phyloP scores from a whole-genome alignment of 2,113 vertebrate genomes.

The Urocolius indicus region DNA sequence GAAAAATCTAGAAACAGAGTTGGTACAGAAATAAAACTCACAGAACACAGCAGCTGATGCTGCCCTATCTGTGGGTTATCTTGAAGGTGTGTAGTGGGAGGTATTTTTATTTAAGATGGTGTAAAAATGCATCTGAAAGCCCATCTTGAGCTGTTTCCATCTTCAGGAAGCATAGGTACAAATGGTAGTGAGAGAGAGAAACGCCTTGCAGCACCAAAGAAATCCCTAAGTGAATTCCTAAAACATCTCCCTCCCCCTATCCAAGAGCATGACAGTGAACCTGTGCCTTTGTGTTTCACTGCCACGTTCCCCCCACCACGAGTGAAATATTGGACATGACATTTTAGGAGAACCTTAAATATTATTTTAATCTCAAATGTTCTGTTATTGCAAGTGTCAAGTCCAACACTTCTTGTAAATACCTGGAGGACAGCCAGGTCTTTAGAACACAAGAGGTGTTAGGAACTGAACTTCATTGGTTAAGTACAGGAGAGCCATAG shows the following conservation, averaged over 20 bases:
- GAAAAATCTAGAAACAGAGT: too few relatives aligned
- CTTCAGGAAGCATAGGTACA: background rate
- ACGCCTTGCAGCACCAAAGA: background rate
- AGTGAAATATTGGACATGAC: slow-evolving; percentile 59
- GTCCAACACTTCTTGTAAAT: slow-evolving; percentile 70
- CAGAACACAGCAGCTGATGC: background rate
- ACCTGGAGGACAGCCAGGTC: slow-evolving; percentile 60
- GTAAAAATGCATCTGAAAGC: background rate
- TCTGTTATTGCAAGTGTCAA: slow-evolving; percentile 70
- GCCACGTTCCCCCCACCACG: background rate
- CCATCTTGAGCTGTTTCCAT: background rate
- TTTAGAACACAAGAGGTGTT: slow-evolving; percentile 59
- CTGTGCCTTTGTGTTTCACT: slow-evolving; percentile 6
- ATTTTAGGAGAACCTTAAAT: slow-evolving; percentile 65
- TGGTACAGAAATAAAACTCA: background rate
- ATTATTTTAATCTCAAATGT: slow-evolving; percentile 72
- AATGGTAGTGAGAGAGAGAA: background rate
- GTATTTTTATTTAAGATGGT: background rate
- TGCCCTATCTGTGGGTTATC: background rate
- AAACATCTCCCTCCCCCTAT: background rate
- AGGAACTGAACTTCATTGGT: slow-evolving; percentile 59
- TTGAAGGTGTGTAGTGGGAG: background rate
- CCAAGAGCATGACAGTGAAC: background rate
- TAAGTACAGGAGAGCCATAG: slow-evolving; percentile 9
- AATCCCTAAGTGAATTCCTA: background rate